Conservation (phyloP, 2,888 invertebrate genomes). For the Andrena haemorrhoa region DNA sequence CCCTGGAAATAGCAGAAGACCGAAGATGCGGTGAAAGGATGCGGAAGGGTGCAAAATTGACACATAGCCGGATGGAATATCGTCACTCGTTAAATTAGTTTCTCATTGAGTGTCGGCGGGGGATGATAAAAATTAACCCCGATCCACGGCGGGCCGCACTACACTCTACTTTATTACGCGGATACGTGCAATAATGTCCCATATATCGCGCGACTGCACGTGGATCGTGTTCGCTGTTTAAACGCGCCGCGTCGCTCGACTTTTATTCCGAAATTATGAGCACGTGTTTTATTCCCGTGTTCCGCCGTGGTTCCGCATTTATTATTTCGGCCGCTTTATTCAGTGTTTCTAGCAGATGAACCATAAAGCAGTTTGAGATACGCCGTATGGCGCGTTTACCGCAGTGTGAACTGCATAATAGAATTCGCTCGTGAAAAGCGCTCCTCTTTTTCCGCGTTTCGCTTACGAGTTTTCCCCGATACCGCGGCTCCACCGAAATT, state of each 20-base stretch:
- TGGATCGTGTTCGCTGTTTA: constrained; percentile 16
- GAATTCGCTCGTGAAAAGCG: constrained; percentile 30
- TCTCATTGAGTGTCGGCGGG: constrained; percentile 34
- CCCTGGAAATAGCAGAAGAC: constrained; percentile 60
- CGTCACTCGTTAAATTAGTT: constrained; percentile 74
- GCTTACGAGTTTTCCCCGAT: not conserved
- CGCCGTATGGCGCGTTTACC: constrained; percentile 30
- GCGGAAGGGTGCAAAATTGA: constrained; percentile 31
- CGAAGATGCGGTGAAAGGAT: constrained; percentile 24
- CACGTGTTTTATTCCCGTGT: constrained; percentile 34
- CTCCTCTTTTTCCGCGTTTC: constrained; percentile 3
- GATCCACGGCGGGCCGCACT: constrained; percentile 16
- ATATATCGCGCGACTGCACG: constrained; percentile 30
- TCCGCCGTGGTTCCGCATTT: constrained; percentile 33
- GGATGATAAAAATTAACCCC: constrained; percentile 64
- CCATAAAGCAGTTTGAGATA: constrained; percentile 54
- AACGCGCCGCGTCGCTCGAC: constrained; percentile 13
- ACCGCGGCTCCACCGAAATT: constrained; percentile 12
- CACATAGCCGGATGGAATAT: constrained; percentile 65
- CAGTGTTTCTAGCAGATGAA: constrained; percentile 53
- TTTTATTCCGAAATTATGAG: constrained; percentile 46
- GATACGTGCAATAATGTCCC: constrained; percentile 37
- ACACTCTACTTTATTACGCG: constrained; percentile 46
- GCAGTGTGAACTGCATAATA: constrained; percentile 43
- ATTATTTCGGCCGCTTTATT: constrained; percentile 51